phyloP scores from a whole-genome alignment of 2,888 invertebrate species.

The Rambutsinella grinnellia region DNA sequence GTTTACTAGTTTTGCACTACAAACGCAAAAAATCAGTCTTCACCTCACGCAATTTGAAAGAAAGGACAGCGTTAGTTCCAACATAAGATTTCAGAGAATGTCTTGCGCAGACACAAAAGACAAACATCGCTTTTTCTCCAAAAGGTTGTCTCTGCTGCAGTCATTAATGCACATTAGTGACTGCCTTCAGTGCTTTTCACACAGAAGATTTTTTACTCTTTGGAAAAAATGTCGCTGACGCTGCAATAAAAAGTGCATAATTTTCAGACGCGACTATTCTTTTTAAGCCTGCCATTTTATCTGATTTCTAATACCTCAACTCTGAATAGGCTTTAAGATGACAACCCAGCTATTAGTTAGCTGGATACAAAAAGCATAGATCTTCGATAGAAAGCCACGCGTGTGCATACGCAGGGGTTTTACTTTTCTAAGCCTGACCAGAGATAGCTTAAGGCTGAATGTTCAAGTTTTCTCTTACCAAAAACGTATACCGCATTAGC shows the following conservation, averaged over 20 bases:
- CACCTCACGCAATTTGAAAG: not conserved
- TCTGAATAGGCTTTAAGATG: conserved; percentile 32
- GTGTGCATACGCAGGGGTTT: not conserved
- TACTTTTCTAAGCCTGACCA: too few species aligned
- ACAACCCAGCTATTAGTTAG: conserved; percentile 21
- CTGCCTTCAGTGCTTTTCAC: not conserved
- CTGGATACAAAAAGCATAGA: conserved; percentile 5
- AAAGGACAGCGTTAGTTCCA: too few species aligned
- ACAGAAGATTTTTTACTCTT: not conserved
- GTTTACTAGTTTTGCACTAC: not conserved
- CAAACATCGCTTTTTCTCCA: not conserved
- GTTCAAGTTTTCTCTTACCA: too few species aligned
- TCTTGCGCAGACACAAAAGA: not conserved
- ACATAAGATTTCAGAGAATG: not conserved
- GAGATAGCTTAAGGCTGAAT: conserved; percentile 34
- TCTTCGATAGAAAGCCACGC: conserved; percentile 13
- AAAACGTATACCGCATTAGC: too few species aligned
- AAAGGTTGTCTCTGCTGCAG: not conserved
- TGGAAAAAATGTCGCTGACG: not conserved
- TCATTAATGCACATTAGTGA: not conserved
- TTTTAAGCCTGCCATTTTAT: conserved; percentile 35
- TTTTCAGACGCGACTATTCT: not conserved
- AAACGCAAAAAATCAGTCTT: not conserved
- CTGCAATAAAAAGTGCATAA: not conserved
- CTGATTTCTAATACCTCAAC: conserved; percentile 48